Percentiles rank a stretch among this genome's conserved stretches.
Evolutionary conservation across 2,888 invertebrate genomes (phyloP).

Genomic region (Gasteruption jaculator): DNA sequence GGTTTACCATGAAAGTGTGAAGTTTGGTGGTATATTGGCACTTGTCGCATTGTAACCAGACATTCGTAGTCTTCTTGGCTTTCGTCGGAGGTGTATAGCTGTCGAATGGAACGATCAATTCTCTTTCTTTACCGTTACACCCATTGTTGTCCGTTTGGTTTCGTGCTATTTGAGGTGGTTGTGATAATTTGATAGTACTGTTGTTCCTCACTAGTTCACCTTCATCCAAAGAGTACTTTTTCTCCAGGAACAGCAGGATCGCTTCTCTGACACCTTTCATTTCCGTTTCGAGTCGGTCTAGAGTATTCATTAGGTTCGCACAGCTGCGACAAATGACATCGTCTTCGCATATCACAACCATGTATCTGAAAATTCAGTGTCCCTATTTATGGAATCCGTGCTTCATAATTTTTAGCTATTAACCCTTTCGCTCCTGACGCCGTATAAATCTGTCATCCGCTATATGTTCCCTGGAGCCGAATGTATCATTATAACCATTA

Average conservation of each 20-base stretch:
- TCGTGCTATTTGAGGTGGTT: slow-evolving; percentile 37
- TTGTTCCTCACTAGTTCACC: slow-evolving; percentile 41
- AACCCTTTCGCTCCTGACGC: too few relatives aligned
- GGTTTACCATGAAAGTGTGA: slow-evolving; percentile 41
- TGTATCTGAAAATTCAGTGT: slow-evolving; percentile 33
- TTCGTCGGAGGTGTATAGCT: slow-evolving; percentile 5
- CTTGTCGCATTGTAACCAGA: slow-evolving; percentile 46
- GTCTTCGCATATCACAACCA: slow-evolving; percentile 49
- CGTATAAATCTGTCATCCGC: too few relatives aligned
- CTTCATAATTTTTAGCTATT: not conserved
- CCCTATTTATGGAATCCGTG: not conserved
- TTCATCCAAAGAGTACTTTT: slow-evolving; percentile 45
- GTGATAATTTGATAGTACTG: slow-evolving; percentile 29
- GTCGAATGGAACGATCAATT: slow-evolving; percentile 20
- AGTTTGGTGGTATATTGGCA: slow-evolving; percentile 46
- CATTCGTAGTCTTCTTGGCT: slow-evolving; percentile 19
- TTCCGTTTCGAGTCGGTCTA: slow-evolving; percentile 47
- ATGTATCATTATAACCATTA: too few relatives aligned
- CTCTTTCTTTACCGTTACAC: slow-evolving; percentile 25
- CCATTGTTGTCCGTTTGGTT: slow-evolving; percentile 16
- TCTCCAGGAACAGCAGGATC: slow-evolving; percentile 42
- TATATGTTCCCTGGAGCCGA: too few relatives aligned
- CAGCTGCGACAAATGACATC: slow-evolving; percentile 50
- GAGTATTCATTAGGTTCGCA: slow-evolving; percentile 46
- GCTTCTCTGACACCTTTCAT: slow-evolving; percentile 37